Conservation (phyloP, 1,140 invertebrate species). For the Neodiprion pinetum region DNA sequence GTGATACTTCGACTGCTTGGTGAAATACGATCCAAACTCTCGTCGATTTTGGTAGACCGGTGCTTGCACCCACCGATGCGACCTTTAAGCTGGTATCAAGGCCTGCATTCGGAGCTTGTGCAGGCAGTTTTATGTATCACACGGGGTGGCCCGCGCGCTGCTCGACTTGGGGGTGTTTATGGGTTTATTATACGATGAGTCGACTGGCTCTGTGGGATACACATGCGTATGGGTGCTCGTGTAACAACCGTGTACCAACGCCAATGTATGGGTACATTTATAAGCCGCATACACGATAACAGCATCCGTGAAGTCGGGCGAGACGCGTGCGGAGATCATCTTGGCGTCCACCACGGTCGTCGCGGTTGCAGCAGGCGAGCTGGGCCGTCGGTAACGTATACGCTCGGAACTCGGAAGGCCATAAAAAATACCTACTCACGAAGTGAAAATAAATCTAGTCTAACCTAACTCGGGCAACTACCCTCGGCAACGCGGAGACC, state of each 20-base stretch:
- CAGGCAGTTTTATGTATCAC: constrained; percentile 12
- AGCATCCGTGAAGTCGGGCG: constrained; percentile 15
- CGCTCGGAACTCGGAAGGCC: constrained; percentile 30
- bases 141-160: constrained; percentile 17
- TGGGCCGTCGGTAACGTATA: constrained; percentile 37
- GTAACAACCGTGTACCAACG: constrained; percentile 12
- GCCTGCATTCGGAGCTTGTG: background rate
- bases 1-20: too few relatives aligned
- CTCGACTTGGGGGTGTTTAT: constrained; percentile 54
- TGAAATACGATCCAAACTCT: too few relatives aligned
- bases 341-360: constrained; percentile 28
- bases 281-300: constrained; percentile 4
- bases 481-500: constrained; percentile 38
- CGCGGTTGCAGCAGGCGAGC: constrained; percentile 11
- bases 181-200: constrained; percentile 60
- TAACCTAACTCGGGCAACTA: constrained; percentile 20
- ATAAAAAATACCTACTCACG: constrained; percentile 57
- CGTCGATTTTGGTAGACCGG: too few relatives aligned
- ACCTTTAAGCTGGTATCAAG: background rate
- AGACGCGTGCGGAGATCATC: constrained; percentile 41
- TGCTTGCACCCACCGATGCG: too few relatives aligned
- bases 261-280: constrained; percentile 13
- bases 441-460: constrained; percentile 62
- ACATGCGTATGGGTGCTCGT: constrained; percentile 20
- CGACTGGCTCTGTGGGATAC: constrained; percentile 31